Base-by-base conservation (phyloP, 2,797 vertebrate genomes). In the Lagorchestes hirsutus region DNA sequence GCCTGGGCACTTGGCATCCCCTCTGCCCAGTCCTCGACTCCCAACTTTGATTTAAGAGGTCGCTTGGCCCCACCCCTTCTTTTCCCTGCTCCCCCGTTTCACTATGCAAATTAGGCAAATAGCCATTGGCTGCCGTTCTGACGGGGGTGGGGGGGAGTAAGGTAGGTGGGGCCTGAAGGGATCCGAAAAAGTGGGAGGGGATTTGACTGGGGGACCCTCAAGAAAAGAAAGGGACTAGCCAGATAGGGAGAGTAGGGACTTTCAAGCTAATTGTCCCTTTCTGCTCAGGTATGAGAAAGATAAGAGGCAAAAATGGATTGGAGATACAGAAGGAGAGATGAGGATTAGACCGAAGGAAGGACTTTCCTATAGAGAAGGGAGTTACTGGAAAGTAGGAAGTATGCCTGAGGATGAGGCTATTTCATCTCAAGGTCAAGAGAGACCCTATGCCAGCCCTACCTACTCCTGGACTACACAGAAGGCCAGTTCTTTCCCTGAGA, bases 31-130 rank as follows among this genome's bases (percentile, higher is more conserved):
- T 97, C 96, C 97, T 95, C 56, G 97, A 96, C 93, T 90, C 97
- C 96, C 93, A 98, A 98, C 97, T 98, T 98, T 98, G 97, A 98
- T 98, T 97, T 97, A 97, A 93, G 97, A 97, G 97, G 97, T 96
- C 91, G 96, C 90, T 94, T 95, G 96, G 93, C 96, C 95, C 97
- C 97, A 92, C 97, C 98, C 90, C 54, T 94, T 52, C 34, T 87
- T 92, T 95, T 95, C 58, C 56, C 93, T 1, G 93, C 92, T 92
- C 97, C 97, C 82, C 97, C 0, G 57, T 57, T 55, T 91, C 52
- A n/a, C 95, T 95, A 97, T 98, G 98, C 96, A 97, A 98, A 98
- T 97, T 1, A 62, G 58, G 3, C 55, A 40, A 90, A 92, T 93
- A 28, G 97, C 93, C 94, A 98, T 98, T 98, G 98, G 97, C 94